A percentile compares a stretch with the other conserved stretches of the same genome.
Evolutionary conservation across 2,888 invertebrate genomes (phyloP).

Genomic region (Cephus sareptanus): DNA sequence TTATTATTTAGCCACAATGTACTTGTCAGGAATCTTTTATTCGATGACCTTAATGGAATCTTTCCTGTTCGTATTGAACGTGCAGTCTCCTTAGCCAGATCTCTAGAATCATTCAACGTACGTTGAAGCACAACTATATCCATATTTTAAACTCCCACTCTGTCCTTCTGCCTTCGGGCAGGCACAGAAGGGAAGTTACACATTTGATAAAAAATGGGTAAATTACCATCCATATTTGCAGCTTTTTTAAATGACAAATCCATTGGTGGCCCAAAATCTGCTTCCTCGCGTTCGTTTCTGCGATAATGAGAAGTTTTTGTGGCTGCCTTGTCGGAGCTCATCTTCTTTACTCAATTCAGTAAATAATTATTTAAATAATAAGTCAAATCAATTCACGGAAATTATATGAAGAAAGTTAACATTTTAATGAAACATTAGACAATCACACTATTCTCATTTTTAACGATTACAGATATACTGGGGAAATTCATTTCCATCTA

Average conservation of each 20-base stretch:
- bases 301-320: constrained; percentile 37
- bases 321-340: constrained; percentile 24
- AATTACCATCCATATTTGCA: constrained; percentile 53
- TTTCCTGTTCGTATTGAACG: constrained; percentile 63
- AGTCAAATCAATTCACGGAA: neutral
- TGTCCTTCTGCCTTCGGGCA: neutral
- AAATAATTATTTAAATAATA: neutral
- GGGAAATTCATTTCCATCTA: neutral
- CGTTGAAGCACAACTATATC: neutral
- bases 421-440: neutral
- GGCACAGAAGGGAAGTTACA: neutral
- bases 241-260: constrained; percentile 65
- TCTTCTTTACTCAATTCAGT: constrained; percentile 5
- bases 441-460: neutral
- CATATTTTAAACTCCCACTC: neutral
- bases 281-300: constrained; percentile 43
- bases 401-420: neutral
- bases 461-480: neutral
- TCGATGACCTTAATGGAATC: constrained; percentile 60
- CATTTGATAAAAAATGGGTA: neutral
- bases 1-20: constrained; percentile 70
- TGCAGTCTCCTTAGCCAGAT: constrained; percentile 46
- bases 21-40: constrained; percentile 64
- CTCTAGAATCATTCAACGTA: constrained; percentile 36
- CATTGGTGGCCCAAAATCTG: constrained; percentile 58